Base-by-base conservation (phyloP, 2,113 vertebrate species). In the Ochotona princeps region DNA sequence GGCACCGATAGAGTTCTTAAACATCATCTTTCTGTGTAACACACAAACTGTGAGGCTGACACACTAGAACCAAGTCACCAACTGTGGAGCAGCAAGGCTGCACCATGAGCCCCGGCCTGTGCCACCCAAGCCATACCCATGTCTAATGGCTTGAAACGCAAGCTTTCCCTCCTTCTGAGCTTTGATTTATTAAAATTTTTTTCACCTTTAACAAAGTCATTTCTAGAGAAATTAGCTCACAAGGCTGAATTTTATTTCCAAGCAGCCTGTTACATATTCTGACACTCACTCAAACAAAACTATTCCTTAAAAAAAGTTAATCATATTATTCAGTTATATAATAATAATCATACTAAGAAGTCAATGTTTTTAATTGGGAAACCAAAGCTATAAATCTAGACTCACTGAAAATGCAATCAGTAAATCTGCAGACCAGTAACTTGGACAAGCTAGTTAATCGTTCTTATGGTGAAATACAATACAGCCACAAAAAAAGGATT, bases 221-320 rank as follows among this genome's bases (percentile, higher is more conserved):
- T 28, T 76, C 23, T 15, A 91, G 38, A 94, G 21, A 73, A 90
- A 83, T 38, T 9, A 80, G 61, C 13, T 63, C 60, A 88, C 26
- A 72, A 73, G 47, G 47, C 57, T 61, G 73, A 86, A 32, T 17
- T 78, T 91, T 85, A 63, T 57, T 83, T 91, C 61, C 82, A 32
- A 79, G 61, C 10, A 74, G 44, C 51, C 28, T 89, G 23, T 91
- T 92, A 63, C 79, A 72, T 74, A 87, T 91, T 28, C 72, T 65
- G 83, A 93, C 83, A 73, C 28, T 38, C 72, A 89, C 10, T 94
- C 66, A 26, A 70, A 74, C 23, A 60, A 14, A 32, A 2, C 85
- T 63, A 86, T 21, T 18, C 47, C 7, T 25, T 32, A 15, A 6
- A 35, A 18, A 60, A 80, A 20, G 65, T 88, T 83, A 87, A 96